A percentile compares a stretch with the other conserved stretches of the same genome.
phyloP scores from a whole-genome alignment of 2,113 vertebrate genomes.

The Trichomycterus rosablanca region DNA sequence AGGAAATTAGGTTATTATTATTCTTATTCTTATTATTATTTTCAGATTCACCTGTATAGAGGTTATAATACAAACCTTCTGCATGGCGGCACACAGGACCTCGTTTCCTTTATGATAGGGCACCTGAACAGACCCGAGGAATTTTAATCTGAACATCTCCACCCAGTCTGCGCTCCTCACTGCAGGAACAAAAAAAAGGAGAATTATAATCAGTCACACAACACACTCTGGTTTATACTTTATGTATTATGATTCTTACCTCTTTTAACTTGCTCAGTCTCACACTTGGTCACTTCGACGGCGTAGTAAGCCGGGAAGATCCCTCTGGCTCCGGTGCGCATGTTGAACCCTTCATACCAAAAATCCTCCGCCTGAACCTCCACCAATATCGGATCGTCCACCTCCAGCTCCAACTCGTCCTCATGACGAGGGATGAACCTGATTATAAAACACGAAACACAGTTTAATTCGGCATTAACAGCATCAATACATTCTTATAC shows the following conservation, averaged over 20 bases:
- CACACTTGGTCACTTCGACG: conserved; percentile 86
- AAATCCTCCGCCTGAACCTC: conserved; percentile 93
- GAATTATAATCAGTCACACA: not conserved
- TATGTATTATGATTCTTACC: not conserved
- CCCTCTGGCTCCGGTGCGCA: conserved; percentile 84
- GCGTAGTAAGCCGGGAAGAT: conserved; percentile 96
- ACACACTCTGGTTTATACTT: too few relatives aligned
- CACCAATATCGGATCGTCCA: conserved; percentile 91
- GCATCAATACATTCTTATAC: too few relatives aligned
- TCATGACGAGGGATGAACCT: conserved; percentile 93
- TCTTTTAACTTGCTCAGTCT: conserved; percentile 74
- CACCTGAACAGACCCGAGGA: conserved; percentile 93
- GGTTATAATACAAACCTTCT: conserved; percentile 90
- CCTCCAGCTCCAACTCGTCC: conserved; percentile 92
- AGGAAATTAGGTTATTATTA: too few relatives aligned
- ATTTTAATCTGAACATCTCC: conserved; percentile 88
- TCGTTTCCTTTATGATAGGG: conserved; percentile 96
- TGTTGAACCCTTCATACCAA: conserved; percentile 98
- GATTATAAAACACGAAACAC: not conserved
- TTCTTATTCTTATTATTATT: too few relatives aligned
- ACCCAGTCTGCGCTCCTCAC: conserved; percentile 85
- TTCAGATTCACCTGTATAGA: too few relatives aligned
- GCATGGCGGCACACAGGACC: conserved; percentile 95
- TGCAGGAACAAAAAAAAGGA: conserved; percentile 34
- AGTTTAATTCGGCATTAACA: too few relatives aligned